Conservation (phyloP, 2,797 vertebrate species). For the Tenualosa thibaudeaui region DNA sequence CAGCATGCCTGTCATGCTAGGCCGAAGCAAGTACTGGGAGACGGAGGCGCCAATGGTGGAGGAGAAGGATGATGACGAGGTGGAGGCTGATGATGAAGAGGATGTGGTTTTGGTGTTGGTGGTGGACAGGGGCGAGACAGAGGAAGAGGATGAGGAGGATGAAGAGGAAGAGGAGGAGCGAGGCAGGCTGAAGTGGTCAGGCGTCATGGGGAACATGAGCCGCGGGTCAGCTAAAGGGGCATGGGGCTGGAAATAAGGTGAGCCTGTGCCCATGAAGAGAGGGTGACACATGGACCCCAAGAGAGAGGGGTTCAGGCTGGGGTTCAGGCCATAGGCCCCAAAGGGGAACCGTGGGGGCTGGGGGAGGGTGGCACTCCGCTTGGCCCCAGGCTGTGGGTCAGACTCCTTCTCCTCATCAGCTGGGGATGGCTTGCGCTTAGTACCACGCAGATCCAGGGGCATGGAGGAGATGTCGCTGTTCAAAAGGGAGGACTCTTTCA, state of each 20-base stretch:
- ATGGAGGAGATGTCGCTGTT: constrained; percentile 60
- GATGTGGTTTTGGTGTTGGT: constrained; percentile 73
- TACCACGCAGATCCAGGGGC: constrained; percentile 81
- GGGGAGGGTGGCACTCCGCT: constrained; percentile 75
- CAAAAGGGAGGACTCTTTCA: constrained; percentile 53
- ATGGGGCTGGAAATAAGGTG: constrained; percentile 86
- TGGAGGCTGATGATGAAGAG: constrained; percentile 77
- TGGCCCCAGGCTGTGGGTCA: constrained; percentile 76
- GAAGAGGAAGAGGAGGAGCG: constrained; percentile 71
- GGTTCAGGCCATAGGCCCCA: constrained; percentile 81
- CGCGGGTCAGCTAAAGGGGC: constrained; percentile 82
- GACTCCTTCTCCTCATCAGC: constrained; percentile 71
- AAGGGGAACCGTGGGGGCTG: constrained; percentile 83
- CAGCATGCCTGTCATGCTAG: constrained; percentile 83
- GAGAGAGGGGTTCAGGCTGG: constrained; percentile 79
- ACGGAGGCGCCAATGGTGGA: constrained; percentile 64
- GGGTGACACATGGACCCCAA: constrained; percentile 82
- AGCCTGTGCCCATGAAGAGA: constrained; percentile 82
- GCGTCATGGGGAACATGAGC: constrained; percentile 85
- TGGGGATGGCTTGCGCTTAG: constrained; percentile 81
- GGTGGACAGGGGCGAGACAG: constrained; percentile 72
- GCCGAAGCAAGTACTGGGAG: constrained; percentile 85
- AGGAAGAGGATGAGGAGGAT: constrained; percentile 67
- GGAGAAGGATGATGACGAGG: constrained; percentile 75
- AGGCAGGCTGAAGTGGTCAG: constrained; percentile 78